These are phyloP conservation scores for Misgurnus anguillicaudatus DNA, from an alignment of 2,113 vertebrate species.

Conservation along the genomic window DNA sequence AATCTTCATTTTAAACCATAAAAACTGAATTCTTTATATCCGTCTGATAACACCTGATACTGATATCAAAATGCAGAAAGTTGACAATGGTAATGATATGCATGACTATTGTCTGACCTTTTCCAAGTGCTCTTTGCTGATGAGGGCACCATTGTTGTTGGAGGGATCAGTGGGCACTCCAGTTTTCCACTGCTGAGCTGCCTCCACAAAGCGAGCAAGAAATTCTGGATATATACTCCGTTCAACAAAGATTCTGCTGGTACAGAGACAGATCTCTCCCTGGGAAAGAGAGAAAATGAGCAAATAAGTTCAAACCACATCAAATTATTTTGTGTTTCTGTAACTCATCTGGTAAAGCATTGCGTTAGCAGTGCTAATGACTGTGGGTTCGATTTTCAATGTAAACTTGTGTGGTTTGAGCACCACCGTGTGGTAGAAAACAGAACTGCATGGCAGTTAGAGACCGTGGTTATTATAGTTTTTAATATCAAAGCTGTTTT, in stretches of 20 bases:
- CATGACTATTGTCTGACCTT: conserved; percentile 78
- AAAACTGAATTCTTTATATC: too few species aligned
- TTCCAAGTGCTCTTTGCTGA: conserved; percentile 91
- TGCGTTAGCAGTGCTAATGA: too few species aligned
- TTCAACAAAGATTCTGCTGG: conserved; percentile 96
- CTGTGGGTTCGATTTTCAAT: too few species aligned
- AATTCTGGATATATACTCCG: conserved; percentile 85
- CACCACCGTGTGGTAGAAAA: conserved; percentile 28
- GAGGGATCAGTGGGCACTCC: conserved; percentile 82
- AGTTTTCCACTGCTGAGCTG: conserved; percentile 86
- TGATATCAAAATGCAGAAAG: background rate
- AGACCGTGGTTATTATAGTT: too few species aligned
- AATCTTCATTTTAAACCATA: too few species aligned
- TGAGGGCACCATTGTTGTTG: conserved; percentile 84
- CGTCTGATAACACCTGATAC: too few species aligned
- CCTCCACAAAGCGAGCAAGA: conserved; percentile 87
- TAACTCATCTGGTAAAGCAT: too few species aligned
- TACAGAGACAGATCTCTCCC: conserved; percentile 97
- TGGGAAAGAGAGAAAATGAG: conserved; percentile 53
- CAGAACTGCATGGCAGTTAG: background rate
- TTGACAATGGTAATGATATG: background rate
- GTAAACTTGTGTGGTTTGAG: background rate
- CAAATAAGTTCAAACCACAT: background rate
- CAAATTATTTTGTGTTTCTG: background rate
- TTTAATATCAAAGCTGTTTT: too few species aligned